Evolutionary conservation across 2,797 vertebrate species (phyloP), one percentile per base, ranked within the genome.

Genomic region (Paguma larvata): DNA sequence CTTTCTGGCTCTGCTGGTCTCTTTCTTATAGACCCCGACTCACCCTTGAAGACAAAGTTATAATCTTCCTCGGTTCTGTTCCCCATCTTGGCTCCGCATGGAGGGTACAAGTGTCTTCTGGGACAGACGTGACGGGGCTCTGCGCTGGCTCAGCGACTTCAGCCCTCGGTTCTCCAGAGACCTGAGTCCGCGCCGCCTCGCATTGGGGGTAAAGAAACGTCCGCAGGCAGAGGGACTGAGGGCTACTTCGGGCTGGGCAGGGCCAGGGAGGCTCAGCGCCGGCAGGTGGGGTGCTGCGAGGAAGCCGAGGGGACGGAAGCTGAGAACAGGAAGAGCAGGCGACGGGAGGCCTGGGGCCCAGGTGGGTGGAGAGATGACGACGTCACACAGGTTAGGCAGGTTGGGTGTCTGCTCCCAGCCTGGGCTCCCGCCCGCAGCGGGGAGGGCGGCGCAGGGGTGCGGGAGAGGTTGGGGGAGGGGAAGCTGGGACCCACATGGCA

Each of bases 11-110:
- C 68, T 63, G 59, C 27, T 6, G 59, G 63, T 65, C 67, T 90
- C 67, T 67, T 62, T 51, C 77, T 77, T 51, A n/a, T 0, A 21
- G 67, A 38, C 90, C 63, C 65, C 83, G 27, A 98, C 99, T 99
- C 98, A 99, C 99, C 99, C 98, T 99, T 99, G 98, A 99, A 99
- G 97, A 99, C 99, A 96, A 99, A 99, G 98, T 99, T 99, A 98
- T 99, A 99, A 93, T 99, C 98, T 32, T 99, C 99, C 88, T 99
- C 99, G 53, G 38, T 89, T 99, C 99, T 59, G 98, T 98, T 98
- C 97, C 99, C 99, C 99, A 99, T 99, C 86, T 97, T 77, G 92
- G 87, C 90, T 92, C 93, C 3, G 59, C 98, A 98, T 98, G 86
- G 91, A 97, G 87, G 68, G 75, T 59, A 27, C 78, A 56, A 53